phyloP scores from a whole-genome alignment of 2,797 vertebrate species.

The Girardinus metallicus region DNA sequence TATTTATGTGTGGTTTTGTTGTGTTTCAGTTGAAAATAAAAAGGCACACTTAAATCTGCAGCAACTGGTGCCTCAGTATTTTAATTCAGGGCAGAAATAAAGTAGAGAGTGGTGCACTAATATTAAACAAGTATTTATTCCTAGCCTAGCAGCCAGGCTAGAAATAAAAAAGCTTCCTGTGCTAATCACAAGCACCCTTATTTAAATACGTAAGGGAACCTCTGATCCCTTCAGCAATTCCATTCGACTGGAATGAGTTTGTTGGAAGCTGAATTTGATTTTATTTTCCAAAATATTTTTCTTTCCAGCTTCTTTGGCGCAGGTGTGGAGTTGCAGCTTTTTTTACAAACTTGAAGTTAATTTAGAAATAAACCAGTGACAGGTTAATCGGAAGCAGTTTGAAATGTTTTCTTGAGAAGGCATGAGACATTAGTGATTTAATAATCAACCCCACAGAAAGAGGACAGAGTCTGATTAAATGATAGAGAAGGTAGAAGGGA shows the following conservation, averaged over 20 bases:
- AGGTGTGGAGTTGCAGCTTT: neutral
- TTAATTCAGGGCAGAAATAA: constrained; percentile 33
- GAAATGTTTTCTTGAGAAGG: neutral
- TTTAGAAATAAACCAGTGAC: neutral
- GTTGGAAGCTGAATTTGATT: neutral
- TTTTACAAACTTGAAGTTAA: neutral
- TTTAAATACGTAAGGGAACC: neutral
- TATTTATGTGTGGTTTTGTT: neutral
- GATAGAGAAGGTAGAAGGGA: neutral
- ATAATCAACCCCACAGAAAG: neutral
- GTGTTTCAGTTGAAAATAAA: neutral
- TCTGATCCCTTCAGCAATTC: neutral
- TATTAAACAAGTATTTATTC: constrained; percentile 26
- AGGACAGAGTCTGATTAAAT: neutral
- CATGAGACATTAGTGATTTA: neutral
- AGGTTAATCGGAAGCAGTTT: neutral
- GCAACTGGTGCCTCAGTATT: constrained; percentile 1
- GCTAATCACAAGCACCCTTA: neutral
- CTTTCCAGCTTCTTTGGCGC: neutral
- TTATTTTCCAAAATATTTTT: neutral
- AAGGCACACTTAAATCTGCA: neutral
- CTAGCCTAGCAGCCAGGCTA: neutral
- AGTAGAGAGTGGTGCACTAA: constrained; percentile 14
- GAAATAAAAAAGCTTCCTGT: neutral
- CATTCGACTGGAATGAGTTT: neutral